These are phyloP conservation scores for Crioceris asparagi DNA, from an alignment of 2,888 invertebrate species.

Conservation along the genomic window DNA sequence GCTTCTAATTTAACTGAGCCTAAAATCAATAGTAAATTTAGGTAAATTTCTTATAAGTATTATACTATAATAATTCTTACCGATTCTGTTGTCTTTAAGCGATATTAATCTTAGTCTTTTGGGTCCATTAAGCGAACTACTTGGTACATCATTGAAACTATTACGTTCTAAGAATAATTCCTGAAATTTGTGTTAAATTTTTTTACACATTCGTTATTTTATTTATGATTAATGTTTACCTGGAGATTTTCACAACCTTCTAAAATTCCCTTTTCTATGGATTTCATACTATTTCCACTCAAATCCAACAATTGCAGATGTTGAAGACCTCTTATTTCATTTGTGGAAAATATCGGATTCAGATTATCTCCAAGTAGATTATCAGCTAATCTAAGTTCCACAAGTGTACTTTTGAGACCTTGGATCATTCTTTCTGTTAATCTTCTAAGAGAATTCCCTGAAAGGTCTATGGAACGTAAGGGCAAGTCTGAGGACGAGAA, in stretches of 20 bases:
- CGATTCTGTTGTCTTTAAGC: constrained; percentile 68
- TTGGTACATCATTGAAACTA: constrained; percentile 64
- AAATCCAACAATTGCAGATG: constrained; percentile 66
- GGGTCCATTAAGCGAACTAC: constrained; percentile 72
- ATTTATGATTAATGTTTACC: constrained; percentile 36
- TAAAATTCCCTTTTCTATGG: constrained; percentile 75
- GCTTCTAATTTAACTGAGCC: constrained; percentile 53
- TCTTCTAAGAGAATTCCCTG: constrained; percentile 68
- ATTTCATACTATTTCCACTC: constrained; percentile 69
- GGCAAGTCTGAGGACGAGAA: constrained; percentile 64
- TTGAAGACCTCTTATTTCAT: constrained; percentile 68
- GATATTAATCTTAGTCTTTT: constrained; percentile 61
- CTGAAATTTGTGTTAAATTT: too few relatives aligned
- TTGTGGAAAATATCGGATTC: constrained; percentile 82
- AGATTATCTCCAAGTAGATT: constrained; percentile 83
- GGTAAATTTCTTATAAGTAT: background rate
- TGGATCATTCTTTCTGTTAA: constrained; percentile 66
- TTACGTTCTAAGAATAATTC: constrained; percentile 74
- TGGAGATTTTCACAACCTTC: constrained; percentile 70
- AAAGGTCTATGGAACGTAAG: constrained; percentile 67
- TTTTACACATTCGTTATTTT: background rate
- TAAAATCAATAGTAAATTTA: constrained; percentile 34
- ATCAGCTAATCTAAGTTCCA: constrained; percentile 60
- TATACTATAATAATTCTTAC: constrained; percentile 40
- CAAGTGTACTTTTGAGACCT: constrained; percentile 54